Evolutionary conservation across 2,888 invertebrate species (phyloP).

Genomic region (Schizaphis graminum): DNA sequence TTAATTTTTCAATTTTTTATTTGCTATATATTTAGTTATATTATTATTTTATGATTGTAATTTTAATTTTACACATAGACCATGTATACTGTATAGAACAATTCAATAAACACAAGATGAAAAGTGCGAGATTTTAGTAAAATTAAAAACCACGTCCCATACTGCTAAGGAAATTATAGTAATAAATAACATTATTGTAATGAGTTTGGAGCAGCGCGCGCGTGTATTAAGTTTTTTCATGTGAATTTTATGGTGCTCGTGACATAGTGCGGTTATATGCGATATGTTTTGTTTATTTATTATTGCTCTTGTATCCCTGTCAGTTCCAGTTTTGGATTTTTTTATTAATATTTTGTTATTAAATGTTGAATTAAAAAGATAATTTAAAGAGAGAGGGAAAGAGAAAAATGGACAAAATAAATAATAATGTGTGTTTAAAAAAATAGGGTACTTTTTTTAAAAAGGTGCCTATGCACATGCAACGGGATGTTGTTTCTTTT

Average conservation of each 20-base stretch:
- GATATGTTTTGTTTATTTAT: constrained; percentile 61
- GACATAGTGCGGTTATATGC: constrained; percentile 54
- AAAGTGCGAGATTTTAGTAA: constrained; percentile 14
- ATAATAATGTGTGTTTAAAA: constrained; percentile 54
- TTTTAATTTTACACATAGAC: not conserved
- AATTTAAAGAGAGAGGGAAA: constrained; percentile 33
- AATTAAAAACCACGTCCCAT: not conserved
- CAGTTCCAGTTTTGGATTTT: constrained; percentile 64
- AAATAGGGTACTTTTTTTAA: constrained; percentile 51
- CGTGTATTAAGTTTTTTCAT: constrained; percentile 19
- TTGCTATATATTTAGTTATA: not conserved
- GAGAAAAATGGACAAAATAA: constrained; percentile 49
- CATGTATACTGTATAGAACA: not conserved
- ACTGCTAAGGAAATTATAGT: constrained; percentile 25
- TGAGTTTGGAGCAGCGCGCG: not conserved
- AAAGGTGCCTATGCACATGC: constrained; percentile 48
- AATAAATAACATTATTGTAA: constrained; percentile 59
- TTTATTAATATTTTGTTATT: constrained; percentile 59
- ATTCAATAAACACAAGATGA: constrained; percentile 1
- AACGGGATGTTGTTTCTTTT: constrained; percentile 51
- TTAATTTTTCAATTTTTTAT: not conserved
- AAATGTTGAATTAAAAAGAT: constrained; percentile 46
- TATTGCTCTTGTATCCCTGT: constrained; percentile 63
- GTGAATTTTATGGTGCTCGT: constrained; percentile 49
- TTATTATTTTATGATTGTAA: not conserved